Base-by-base conservation (phyloP, 2,113 vertebrate genomes). In the Campylomormyrus tamandua region DNA sequence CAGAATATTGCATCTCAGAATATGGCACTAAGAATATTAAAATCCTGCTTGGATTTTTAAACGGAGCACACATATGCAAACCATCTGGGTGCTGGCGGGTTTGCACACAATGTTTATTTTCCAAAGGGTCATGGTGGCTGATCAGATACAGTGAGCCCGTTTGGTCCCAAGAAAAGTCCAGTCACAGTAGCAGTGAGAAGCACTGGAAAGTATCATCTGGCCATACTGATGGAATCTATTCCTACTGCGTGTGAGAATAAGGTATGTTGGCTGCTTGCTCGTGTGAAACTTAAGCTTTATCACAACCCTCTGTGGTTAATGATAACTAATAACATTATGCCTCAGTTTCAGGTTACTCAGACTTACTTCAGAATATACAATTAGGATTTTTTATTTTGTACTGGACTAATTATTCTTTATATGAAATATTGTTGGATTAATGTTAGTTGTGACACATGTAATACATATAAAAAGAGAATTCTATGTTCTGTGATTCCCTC, bases 81-180 rank as follows among this genome's bases (percentile, higher is more conserved):
- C 85, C 89, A 90, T 90, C 89, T 90, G 89, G 48, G 11, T 10
- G 7, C 58, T 50, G 83, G 56, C 70, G 31, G n/a, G 46, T n/a
- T 52, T 45, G 27, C 27, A 85, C 85, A 21, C 46, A 5, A 10
- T 21, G 89, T 90, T 90, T 90, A 87, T 90, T 90, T 90, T 90
- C 62, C 83, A 52, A 42, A 80, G 62, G 89, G 56, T 90, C 84
- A 77, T 80, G 84, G 66, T 90, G 89, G 35, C 62, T 87, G 89
- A 39, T 87, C 45, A 27, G 31, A 90, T 56, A 87, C 89, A 90
- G 84, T 80, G 35, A 77, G 62, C 11, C 62, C 15, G 24, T 46
- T 90, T 87, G 31, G 77, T 90, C 62, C 46, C 31, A 87, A 80
- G 31, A 87, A 87, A 89, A 48, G 10, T 58, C n/a, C 56, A 74